Percentiles rank a stretch among this genome's conserved stretches.
phyloP scores from a whole-genome alignment of 1,140 invertebrate species.

The Zaprionus gabonicus region DNA sequence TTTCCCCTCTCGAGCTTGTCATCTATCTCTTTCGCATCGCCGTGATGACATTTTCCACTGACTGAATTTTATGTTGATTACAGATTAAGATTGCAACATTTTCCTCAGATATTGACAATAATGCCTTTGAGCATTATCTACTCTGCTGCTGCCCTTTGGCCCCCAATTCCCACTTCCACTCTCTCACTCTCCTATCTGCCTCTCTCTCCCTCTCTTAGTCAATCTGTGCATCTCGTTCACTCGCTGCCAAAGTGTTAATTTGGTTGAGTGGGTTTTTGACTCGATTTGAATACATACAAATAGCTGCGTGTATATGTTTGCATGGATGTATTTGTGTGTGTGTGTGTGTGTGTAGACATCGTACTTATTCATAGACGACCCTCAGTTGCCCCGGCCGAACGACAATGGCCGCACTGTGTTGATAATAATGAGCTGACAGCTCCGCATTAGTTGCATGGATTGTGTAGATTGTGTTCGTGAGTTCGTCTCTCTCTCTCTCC shows the following conservation, averaged over 20 bases:
- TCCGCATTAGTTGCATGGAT: constrained; percentile 78
- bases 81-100: constrained; percentile 82
- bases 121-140: constrained; percentile 70
- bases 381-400: constrained; percentile 19
- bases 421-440: constrained; percentile 82
- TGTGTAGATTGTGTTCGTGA: constrained; percentile 46
- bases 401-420: constrained; percentile 66
- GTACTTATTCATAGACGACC: constrained; percentile 13
- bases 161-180: constrained; percentile 17
- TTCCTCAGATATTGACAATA: constrained; percentile 77
- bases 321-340: background rate
- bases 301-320: constrained; percentile 6
- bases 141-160: constrained; percentile 54
- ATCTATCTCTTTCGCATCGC: constrained; percentile 26
- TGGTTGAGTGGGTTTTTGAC: constrained; percentile 82
- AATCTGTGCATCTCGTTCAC: constrained; percentile 17
- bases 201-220: constrained; percentile 8
- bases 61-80: constrained; percentile 82
- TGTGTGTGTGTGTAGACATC: constrained; percentile 22
- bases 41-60: constrained; percentile 79
- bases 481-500: background rate
- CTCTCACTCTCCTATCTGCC: background rate
- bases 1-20: too few species aligned
- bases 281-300: constrained; percentile 69
- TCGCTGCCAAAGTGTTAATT: constrained; percentile 71